A percentile compares a stretch with the other conserved stretches of the same genome.
Conservation (phyloP, 2,797 vertebrate genomes). For the Sternotherus odoratus region DNA sequence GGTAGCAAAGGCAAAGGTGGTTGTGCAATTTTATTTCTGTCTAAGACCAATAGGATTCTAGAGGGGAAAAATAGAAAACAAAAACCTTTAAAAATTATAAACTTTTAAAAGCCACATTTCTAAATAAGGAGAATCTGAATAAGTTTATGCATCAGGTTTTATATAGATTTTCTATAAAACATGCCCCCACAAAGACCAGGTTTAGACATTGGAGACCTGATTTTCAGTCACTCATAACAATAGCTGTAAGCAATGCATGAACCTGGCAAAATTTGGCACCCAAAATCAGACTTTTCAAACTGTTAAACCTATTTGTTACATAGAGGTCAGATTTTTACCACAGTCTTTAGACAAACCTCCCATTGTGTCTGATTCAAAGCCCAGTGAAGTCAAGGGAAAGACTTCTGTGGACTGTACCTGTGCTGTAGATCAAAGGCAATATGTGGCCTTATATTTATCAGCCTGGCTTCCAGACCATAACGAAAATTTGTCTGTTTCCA, state of each 20-base stretch:
- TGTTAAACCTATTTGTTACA: conserved; percentile 57
- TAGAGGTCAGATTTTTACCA: conserved; percentile 54
- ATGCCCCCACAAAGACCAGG: not conserved
- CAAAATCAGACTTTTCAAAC: conserved; percentile 48
- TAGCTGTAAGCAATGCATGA: conserved; percentile 48
- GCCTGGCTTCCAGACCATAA: not conserved
- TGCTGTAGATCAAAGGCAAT: not conserved
- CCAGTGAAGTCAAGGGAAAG: not conserved
- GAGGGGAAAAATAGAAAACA: conserved; percentile 36
- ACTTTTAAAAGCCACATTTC: conserved; percentile 53
- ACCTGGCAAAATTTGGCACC: conserved; percentile 41
- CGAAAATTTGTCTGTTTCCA: conserved; percentile 6
- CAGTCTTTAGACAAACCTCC: conserved; percentile 34
- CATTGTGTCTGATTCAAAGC: conserved; percentile 16
- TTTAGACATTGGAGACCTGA: not conserved
- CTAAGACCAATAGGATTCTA: conserved; percentile 1
- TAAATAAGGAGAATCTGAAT: conserved; percentile 63
- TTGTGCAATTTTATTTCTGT: conserved; percentile 30
- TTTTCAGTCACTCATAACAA: conserved; percentile 30
- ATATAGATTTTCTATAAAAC: not conserved
- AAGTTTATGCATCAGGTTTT: conserved; percentile 36
- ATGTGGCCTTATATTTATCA: not conserved
- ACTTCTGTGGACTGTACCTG: not conserved
- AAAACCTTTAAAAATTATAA: conserved; percentile 27
- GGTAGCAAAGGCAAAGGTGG: not conserved